phyloP scores from a whole-genome alignment of 1,140 invertebrate species.

The Vollenhovia emeryi region DNA sequence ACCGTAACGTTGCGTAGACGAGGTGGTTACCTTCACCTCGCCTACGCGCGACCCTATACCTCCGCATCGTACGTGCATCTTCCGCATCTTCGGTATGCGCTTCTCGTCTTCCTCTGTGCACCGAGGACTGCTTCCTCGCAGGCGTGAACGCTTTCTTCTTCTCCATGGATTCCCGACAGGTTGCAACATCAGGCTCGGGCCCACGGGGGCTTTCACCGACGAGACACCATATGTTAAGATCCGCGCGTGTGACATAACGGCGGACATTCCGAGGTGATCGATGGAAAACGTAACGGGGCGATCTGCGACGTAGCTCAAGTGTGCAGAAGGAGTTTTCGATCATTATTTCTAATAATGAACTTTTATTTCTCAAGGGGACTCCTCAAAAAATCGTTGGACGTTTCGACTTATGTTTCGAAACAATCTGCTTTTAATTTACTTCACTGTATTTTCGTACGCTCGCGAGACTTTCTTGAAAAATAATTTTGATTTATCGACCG shows the following conservation, averaged over 20 bases:
- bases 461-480: background rate
- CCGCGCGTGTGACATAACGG: constrained; percentile 35
- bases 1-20: background rate
- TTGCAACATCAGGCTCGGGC: background rate
- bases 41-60: background rate
- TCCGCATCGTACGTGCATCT: constrained; percentile 19
- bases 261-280: background rate
- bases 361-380: background rate
- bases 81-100: background rate
- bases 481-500: background rate
- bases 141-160: constrained; percentile 41
- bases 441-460: background rate
- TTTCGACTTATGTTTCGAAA: background rate
- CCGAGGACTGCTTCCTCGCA: constrained; percentile 27
- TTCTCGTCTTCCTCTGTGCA: constrained; percentile 35
- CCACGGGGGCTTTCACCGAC: constrained; percentile 27
- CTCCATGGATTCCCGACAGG: background rate
- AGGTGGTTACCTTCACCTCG: constrained; percentile 7
- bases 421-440: background rate
- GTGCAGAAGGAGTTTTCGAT: background rate
- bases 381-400: background rate
- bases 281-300: background rate
- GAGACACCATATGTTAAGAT: constrained; percentile 51
- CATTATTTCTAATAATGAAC: background rate
- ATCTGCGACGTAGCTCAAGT: background rate